Conservation (phyloP, 2,797 vertebrate species). For the Thunnus albacares region DNA sequence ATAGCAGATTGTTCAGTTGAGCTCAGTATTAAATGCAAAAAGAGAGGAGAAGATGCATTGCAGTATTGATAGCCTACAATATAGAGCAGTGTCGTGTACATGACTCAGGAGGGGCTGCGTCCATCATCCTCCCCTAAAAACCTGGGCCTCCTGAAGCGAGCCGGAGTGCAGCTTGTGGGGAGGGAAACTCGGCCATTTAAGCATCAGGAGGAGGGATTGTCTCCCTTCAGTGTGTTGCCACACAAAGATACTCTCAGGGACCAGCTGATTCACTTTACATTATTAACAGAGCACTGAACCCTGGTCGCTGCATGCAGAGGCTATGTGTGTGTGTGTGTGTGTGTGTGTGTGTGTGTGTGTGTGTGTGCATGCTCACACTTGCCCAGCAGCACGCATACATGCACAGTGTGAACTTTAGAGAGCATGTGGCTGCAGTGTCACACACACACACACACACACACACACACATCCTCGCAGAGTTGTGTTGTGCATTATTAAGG, state of each 20-base stretch:
- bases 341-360: background rate
- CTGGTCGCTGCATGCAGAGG: slow-evolving; percentile 32
- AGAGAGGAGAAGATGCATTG: slow-evolving; percentile 17
- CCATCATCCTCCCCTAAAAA: slow-evolving; percentile 3
- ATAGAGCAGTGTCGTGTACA: slow-evolving; percentile 37
- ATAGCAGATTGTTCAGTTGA: background rate
- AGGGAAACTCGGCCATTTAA: slow-evolving; percentile 62
- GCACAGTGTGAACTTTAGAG: slow-evolving; percentile 28
- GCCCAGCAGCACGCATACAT: slow-evolving; percentile 11
- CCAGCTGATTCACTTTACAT: slow-evolving; percentile 83
- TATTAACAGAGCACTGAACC: slow-evolving; percentile 84
- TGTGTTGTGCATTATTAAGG: slow-evolving; percentile 59
- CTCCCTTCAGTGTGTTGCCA: slow-evolving; percentile 76
- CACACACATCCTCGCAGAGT: slow-evolving; percentile 21
- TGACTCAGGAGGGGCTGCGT: slow-evolving; percentile 29
- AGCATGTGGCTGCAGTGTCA: slow-evolving; percentile 24
- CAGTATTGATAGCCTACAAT: slow-evolving; percentile 51
- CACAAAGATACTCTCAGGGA: slow-evolving; percentile 81
- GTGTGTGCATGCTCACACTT: background rate
- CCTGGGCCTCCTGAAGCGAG: slow-evolving; percentile 30
- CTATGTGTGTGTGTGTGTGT: background rate
- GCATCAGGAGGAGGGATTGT: slow-evolving; percentile 58
- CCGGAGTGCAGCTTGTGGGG: slow-evolving; percentile 51
- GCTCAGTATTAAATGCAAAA: slow-evolving; percentile 1
- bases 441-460: slow-evolving; percentile 11